Conservation (phyloP, 2,888 invertebrate genomes). For the Helleia helle region DNA sequence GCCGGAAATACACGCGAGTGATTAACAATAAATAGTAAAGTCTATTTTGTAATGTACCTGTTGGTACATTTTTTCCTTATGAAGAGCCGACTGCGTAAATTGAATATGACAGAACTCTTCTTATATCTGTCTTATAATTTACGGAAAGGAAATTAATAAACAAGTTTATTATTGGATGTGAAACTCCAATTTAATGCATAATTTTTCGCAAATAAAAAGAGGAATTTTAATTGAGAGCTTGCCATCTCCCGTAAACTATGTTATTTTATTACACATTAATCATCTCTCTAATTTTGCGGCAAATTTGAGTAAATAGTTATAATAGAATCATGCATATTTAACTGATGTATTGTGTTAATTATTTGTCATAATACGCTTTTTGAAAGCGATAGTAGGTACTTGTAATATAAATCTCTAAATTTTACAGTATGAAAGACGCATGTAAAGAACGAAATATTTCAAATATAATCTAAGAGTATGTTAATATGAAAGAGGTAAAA, state of each 20-base stretch:
- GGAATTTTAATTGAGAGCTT: background rate
- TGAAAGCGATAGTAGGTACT: too few species aligned
- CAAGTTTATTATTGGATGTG: background rate
- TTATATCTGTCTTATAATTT: slow-evolving; percentile 1
- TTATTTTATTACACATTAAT: too few species aligned
- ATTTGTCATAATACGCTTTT: too few species aligned
- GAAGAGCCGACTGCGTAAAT: background rate
- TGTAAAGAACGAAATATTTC: too few species aligned
- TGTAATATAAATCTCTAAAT: too few species aligned
- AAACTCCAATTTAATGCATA: background rate
- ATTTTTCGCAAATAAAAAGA: background rate
- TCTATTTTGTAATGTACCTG: slow-evolving; percentile 6
- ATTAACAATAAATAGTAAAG: slow-evolving; percentile 8
- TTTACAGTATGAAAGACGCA: too few species aligned
- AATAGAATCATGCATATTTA: too few species aligned
- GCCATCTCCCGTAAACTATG: background rate
- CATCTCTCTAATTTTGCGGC: too few species aligned
- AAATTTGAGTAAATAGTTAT: too few species aligned
- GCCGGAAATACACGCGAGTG: slow-evolving; percentile 7
- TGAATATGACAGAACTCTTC: background rate
- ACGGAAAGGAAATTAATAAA: background rate
- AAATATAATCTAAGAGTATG: too few species aligned
- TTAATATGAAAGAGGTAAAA: too few species aligned
- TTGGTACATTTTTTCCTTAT: background rate
- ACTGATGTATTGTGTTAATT: too few species aligned